Evolutionary conservation across 2,797 vertebrate genomes (phyloP), one percentile per base, ranked within the genome.

Genomic region (Platyrinchus mystaceus): DNA sequence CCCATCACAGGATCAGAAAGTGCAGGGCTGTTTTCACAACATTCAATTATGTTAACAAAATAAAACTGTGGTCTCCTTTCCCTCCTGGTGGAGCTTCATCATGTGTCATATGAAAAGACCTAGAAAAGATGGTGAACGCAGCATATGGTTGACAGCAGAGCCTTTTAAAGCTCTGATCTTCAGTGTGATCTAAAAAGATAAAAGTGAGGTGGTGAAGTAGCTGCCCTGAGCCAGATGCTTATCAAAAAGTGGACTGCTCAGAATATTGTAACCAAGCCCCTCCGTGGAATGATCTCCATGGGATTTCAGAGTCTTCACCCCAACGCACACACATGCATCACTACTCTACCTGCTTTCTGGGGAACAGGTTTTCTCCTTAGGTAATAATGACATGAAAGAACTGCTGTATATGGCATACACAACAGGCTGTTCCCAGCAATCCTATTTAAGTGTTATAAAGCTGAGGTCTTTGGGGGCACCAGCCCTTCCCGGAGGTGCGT

Each of bases 141-240:
- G 30, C 43, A 22, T 67, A 36, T 21, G 34, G 58, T 15, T 89
- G 58, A 34, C 43, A 73, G 46, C 36, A 58, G n/a, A 87, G 24
- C 34, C 37, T 81, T 93, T 89, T 53, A 53, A 56, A 93, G 52
- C 22, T 56, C 70, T 47, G 58, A 70, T 67, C 44, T 94, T 78
- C 53, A 52, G 0, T 76, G 59, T 20, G 23, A 66, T 78, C 28
- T 66, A 15, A 46, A 52, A 88, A 66, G 73, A 49, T 76, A 36
- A 86, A 78, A 75, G 26, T 30, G 52, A 89, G 73, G 23, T 47
- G 81, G 15, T 52, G 23, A 79, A 69, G 34, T 59, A 76, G 41
- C 50, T 75, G n/a, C 55, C 4, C 1, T 79, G 66, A 71, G 67
- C 32, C 59, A 81, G 50, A 62, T 81, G 32, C 34, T 87, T 93